These are phyloP conservation scores for Denticeps clupeoides DNA, from an alignment of 2,797 vertebrate genomes.

Conservation along the genomic window DNA sequence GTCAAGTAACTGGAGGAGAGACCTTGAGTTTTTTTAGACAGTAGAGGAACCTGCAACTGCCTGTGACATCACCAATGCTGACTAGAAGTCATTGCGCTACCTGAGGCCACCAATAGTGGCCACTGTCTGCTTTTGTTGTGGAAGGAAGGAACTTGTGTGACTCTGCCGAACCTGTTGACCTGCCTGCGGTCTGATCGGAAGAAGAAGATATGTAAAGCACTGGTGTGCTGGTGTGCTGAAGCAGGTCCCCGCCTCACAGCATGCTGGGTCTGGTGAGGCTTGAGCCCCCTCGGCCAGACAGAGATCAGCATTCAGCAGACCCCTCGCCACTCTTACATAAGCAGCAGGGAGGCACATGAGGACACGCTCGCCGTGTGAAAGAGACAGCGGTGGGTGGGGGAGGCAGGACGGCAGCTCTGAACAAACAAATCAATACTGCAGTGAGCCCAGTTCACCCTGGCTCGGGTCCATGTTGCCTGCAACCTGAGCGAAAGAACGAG, in stretches of 20 bases:
- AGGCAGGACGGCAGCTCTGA: conserved; percentile 32
- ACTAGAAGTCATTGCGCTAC: conserved; percentile 11
- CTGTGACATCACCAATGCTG: conserved; percentile 1
- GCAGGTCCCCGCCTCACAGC: not conserved
- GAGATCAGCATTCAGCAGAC: conserved; percentile 63
- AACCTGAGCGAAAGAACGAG: conserved; percentile 15
- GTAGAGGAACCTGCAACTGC: conserved; percentile 3
- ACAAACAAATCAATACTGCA: conserved; percentile 67
- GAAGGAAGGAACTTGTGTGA: conserved; percentile 4
- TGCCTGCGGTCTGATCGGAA: conserved; percentile 1
- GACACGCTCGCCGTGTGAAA: conserved; percentile 49
- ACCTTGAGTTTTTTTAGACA: not conserved
- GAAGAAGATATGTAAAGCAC: conserved; percentile 3
- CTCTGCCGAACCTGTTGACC: conserved; percentile 25
- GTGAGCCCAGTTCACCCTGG: conserved; percentile 30
- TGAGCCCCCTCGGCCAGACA: too few species aligned
- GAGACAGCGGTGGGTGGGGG: conserved; percentile 23
- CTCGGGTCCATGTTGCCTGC: not conserved
- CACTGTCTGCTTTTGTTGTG: conserved; percentile 10
- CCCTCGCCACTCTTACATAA: conserved; percentile 57
- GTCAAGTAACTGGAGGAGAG: not conserved
- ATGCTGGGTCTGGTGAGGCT: too few species aligned
- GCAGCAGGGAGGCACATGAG: conserved; percentile 64
- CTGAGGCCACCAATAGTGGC: conserved; percentile 26
- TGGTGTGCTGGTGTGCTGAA: not conserved